phyloP scores from a whole-genome alignment of 2,888 invertebrate species.

The Sesia bembeciformis region DNA sequence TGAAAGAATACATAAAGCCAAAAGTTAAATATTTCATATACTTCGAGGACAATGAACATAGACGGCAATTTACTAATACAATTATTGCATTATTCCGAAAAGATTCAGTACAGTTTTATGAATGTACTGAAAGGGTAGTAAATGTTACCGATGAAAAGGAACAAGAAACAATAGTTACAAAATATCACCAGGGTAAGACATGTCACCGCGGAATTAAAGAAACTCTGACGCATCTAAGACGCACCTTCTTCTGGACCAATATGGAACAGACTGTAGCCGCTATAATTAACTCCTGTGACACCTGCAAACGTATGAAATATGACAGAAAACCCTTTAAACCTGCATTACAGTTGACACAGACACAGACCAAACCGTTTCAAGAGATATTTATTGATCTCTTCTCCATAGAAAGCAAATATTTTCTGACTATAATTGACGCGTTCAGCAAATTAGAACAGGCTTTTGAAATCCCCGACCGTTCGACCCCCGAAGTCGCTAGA shows the following conservation, averaged over 20 bases:
- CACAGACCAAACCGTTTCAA: background rate
- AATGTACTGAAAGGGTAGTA: conserved; percentile 10
- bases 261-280: conserved; percentile 8
- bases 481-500: too few relatives aligned
- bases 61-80: conserved; percentile 1
- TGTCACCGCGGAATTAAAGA: conserved; percentile 14
- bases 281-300: conserved; percentile 13
- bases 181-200: conserved; percentile 10
- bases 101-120: conserved; percentile 4
- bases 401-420: conserved; percentile 1
- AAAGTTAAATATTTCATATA: conserved; percentile 16
- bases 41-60: conserved; percentile 5
- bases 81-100: conserved; percentile 6
- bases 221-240: conserved; percentile 3
- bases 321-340: background rate
- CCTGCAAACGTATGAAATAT: background rate
- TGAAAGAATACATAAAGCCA: conserved; percentile 15
- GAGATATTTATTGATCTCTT: background rate
- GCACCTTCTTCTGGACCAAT: conserved; percentile 6
- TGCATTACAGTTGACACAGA: background rate
- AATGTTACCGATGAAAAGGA: conserved; percentile 5
- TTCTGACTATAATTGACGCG: too few relatives aligned
- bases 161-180: conserved; percentile 3
- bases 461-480: too few relatives aligned
- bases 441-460: too few relatives aligned